These are phyloP conservation scores for Pantherophis vulpinus DNA, from an alignment of 2,797 vertebrate genomes.

Conservation along the genomic window DNA sequence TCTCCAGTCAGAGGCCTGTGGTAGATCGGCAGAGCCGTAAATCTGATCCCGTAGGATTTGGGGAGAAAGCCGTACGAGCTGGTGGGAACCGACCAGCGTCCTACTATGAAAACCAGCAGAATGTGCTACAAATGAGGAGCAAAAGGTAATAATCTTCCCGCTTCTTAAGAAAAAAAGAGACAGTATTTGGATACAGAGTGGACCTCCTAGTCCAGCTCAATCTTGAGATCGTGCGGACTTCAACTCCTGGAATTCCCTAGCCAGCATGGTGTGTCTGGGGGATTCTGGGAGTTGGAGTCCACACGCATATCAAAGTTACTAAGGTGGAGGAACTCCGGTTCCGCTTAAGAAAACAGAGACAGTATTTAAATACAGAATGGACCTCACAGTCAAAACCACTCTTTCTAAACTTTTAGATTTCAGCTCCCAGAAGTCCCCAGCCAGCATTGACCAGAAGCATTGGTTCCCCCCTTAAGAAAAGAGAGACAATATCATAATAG, in stretches of 20 bases:
- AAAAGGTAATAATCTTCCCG: conserved; percentile 77
- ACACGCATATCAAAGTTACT: not conserved
- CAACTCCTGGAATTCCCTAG: not conserved
- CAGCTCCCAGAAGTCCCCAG: too few species aligned
- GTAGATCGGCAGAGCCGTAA: conserved; percentile 93
- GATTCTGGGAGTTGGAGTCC: not conserved
- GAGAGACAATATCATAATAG: too few species aligned
- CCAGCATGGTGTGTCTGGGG: not conserved
- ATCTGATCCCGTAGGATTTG: conserved; percentile 80
- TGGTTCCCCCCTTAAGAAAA: too few species aligned
- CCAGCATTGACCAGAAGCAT: too few species aligned
- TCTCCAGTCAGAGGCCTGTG: conserved; percentile 93
- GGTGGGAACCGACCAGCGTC: conserved; percentile 71
- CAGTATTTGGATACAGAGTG: not conserved
- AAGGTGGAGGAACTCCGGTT: not conserved
- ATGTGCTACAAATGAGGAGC: conserved; percentile 75
- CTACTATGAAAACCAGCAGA: conserved; percentile 86
- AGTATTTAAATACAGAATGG: too few species aligned
- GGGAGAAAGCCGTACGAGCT: conserved; percentile 76
- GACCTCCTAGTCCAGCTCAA: not conserved
- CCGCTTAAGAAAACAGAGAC: too few species aligned
- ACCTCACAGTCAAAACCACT: too few species aligned
- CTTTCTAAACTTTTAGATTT: too few species aligned
- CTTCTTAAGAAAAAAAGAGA: not conserved
- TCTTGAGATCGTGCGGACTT: not conserved